phyloP scores from a whole-genome alignment of 2,113 vertebrate genomes.

The Sardina pilchardus region DNA sequence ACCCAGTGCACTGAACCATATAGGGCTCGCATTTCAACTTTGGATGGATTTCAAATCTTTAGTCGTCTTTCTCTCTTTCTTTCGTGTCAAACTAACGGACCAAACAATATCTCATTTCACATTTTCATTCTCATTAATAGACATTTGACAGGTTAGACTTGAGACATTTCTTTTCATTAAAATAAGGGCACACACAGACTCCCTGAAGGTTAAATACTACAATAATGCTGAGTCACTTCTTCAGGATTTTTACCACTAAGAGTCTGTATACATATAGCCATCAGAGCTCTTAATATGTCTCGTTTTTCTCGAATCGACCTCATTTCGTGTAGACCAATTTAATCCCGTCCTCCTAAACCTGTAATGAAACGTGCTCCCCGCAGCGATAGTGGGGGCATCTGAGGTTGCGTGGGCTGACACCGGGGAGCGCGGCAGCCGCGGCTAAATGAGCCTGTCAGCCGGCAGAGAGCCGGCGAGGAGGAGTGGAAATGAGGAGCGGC shows the following conservation, averaged over 20 bases:
- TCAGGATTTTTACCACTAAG: not conserved
- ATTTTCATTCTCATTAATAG: too few species aligned
- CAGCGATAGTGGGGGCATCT: not conserved
- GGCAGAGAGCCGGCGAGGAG: not conserved
- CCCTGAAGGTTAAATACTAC: not conserved
- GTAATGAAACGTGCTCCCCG: not conserved
- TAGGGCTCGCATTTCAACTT: not conserved
- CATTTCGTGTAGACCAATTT: not conserved
- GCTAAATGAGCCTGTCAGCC: slow-evolving; percentile 15
- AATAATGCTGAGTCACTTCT: slow-evolving; percentile 1
- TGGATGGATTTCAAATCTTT: too few species aligned
- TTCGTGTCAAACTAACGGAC: too few species aligned
- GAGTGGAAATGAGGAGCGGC: not conserved
- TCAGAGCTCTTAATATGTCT: not conserved
- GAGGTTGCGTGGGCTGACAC: not conserved
- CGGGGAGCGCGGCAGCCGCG: not conserved
- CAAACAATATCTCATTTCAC: too few species aligned
- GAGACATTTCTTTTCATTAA: too few species aligned
- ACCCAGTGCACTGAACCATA: not conserved
- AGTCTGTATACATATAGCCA: not conserved
- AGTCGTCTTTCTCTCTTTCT: too few species aligned
- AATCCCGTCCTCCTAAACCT: not conserved
- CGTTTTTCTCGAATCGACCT: not conserved
- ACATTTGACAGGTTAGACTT: too few species aligned
- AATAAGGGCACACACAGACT: not conserved